Conservation (phyloP, 2,113 vertebrate genomes). For the Antennarius striatus region DNA sequence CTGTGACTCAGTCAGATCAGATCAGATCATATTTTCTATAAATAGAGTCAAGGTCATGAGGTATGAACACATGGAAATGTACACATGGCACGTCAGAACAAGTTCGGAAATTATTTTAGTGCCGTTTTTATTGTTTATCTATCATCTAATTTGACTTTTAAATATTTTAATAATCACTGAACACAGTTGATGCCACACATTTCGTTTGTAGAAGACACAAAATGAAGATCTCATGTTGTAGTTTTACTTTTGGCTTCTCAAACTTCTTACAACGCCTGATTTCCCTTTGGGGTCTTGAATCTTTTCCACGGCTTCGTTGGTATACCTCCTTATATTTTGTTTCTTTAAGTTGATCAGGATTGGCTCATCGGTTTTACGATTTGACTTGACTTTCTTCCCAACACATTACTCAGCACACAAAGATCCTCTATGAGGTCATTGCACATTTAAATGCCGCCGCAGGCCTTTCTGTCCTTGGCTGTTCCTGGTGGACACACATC, state of each 20-base stretch:
- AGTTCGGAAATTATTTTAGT: constrained; percentile 3
- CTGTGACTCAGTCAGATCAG: constrained; percentile 48
- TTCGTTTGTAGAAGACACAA: no score
- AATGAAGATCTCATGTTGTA: no score
- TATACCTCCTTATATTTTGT: neutral
- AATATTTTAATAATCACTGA: neutral
- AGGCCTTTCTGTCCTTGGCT: constrained; percentile 32
- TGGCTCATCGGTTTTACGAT: constrained; percentile 84
- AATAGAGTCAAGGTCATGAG: constrained; percentile 37
- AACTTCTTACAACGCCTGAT: no score
- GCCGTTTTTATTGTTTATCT: neutral
- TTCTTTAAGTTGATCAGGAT: constrained; percentile 73
- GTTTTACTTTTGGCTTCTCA: no score
- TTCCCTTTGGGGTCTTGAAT: no score
- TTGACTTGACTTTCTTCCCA: constrained; percentile 78
- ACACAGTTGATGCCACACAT: neutral
- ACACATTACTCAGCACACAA: constrained; percentile 79
- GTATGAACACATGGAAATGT: constrained; percentile 9
- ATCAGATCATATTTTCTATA: constrained; percentile 56
- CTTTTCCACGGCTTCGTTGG: no score
- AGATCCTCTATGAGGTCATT: constrained; percentile 47
- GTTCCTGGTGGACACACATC: constrained; percentile 42
- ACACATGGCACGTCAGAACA: constrained; percentile 24
- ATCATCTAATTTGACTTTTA: neutral
- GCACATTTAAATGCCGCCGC: constrained; percentile 66